Conservation (phyloP, 2,888 invertebrate species). For the Ormyrus nitidulus region DNA sequence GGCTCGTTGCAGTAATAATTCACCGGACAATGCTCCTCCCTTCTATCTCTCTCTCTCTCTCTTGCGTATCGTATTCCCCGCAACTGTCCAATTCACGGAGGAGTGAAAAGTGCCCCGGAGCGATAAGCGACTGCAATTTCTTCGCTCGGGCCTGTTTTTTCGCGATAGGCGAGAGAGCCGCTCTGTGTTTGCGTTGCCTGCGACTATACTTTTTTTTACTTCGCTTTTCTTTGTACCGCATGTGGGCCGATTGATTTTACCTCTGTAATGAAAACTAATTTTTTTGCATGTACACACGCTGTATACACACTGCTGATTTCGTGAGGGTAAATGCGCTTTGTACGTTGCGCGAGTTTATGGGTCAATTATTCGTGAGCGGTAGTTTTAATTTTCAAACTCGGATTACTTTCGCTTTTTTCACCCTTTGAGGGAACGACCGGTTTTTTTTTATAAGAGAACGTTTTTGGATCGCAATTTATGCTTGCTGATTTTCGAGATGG, state of each 20-base stretch:
- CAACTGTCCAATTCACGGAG: constrained; percentile 29
- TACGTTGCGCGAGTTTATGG: too few species aligned
- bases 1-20: constrained; percentile 29
- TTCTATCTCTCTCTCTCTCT: not conserved
- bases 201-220: not conserved
- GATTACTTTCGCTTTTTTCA: too few species aligned
- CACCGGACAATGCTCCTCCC: constrained; percentile 25
- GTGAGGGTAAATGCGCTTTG: too few species aligned
- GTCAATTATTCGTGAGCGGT: too few species aligned
- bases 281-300: not conserved
- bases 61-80: not conserved
- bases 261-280: constrained; percentile 23
- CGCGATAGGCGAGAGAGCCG: too few species aligned
- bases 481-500: too few species aligned
- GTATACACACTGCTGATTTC: too few species aligned
- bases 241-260: constrained; percentile 28
- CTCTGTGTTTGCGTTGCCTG: not conserved
- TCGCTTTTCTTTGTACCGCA: not conserved
- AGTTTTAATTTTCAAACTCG: too few species aligned
- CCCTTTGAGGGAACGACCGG: too few species aligned
- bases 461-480: too few species aligned
- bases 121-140: constrained; percentile 42
- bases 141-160: constrained; percentile 11
- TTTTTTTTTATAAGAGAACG: too few species aligned
- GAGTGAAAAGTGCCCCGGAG: constrained; percentile 18